These are phyloP conservation scores for Zaprionus ornatus DNA, from an alignment of 1,140 invertebrate genomes.

Conservation along the genomic window DNA sequence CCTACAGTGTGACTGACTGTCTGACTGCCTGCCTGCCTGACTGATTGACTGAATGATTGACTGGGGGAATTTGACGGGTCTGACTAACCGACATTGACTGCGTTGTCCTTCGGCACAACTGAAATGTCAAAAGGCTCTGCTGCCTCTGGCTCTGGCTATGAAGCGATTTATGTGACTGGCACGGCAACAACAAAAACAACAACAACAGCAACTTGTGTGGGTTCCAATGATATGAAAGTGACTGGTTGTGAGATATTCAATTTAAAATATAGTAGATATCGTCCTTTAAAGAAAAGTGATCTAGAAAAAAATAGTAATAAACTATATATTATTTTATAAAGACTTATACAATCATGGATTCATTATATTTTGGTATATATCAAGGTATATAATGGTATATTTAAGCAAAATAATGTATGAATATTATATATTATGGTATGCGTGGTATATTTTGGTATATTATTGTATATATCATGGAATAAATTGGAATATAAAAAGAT, in stretches of 20 bases:
- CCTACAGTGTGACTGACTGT: constrained; percentile 23
- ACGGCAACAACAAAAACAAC: constrained; percentile 36
- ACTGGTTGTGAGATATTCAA: neutral
- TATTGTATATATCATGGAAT: too few relatives aligned
- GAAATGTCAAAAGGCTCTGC: constrained; percentile 71
- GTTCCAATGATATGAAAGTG: neutral
- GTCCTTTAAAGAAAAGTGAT: too few relatives aligned
- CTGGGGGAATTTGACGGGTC: constrained; percentile 32
- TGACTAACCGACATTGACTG: constrained; percentile 44
- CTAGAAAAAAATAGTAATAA: too few relatives aligned
- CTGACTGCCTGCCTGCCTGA: constrained; percentile 11
- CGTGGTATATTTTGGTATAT: too few relatives aligned
- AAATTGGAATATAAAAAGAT: neutral
- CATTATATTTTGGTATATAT: too few relatives aligned
- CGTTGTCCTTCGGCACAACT: constrained; percentile 59
- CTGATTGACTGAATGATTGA: constrained; percentile 31
- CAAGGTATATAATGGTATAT: too few relatives aligned
- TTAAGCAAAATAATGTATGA: too few relatives aligned
- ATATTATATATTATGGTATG: too few relatives aligned
- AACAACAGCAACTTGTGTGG: constrained; percentile 21
- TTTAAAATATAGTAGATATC: neutral
- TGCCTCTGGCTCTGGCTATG: constrained; percentile 27
- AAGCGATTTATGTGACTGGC: constrained; percentile 50
- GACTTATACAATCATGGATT: too few relatives aligned
- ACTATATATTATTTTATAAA: too few relatives aligned